Base-by-base conservation (phyloP, 2,113 vertebrate genomes). In the Coturnix japonica region DNA sequence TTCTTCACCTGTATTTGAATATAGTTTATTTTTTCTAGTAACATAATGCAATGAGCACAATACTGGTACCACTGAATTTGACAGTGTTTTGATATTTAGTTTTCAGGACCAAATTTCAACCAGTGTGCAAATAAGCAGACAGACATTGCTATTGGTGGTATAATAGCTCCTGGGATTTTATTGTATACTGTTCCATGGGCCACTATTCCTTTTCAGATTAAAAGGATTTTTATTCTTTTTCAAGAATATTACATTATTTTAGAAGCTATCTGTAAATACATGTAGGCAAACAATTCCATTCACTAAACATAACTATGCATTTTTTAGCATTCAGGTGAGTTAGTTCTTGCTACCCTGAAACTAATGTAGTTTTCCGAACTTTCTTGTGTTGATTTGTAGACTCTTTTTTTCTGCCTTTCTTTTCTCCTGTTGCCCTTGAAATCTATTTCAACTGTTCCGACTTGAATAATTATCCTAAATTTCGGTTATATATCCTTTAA, bases 51-150 rank as follows among this genome's bases (percentile, higher is more conserved):
- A 4, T 47, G 31, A 76, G 7, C 19, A 72, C 89, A 37, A 22
- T 49, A 12, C 21, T 59, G 21, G 5, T 26, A 12, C 25, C 2
- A 7, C 39, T 76, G 65, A 79, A 61, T 4, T 60, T 18, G 15
- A 6, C 0, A 6, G n/a, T 4, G 30, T 87, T 43, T 31, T 76
- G 16, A 25, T 1, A 18, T 5, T 39, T 83, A 0, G 0, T 60
- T 30, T 79, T 71, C 61, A 41, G 87, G 75, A 26, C 1, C 44
- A 66, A 4, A 66, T 63, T 79, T 83, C 59, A 73, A 25, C 7
- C 37, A 70, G 13, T 20, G 33, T 18, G 51, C 7, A 12, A 61
- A 7, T 31, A 61, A 75, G 26, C 6, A 81, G 15, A 13, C 1
- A 14, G 1, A 39, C 7, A 41, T 86, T 71, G 12, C 16, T 60